These are phyloP conservation scores for Syrista parreyssii DNA, from an alignment of 2,888 invertebrate genomes.

Conservation along the genomic window DNA sequence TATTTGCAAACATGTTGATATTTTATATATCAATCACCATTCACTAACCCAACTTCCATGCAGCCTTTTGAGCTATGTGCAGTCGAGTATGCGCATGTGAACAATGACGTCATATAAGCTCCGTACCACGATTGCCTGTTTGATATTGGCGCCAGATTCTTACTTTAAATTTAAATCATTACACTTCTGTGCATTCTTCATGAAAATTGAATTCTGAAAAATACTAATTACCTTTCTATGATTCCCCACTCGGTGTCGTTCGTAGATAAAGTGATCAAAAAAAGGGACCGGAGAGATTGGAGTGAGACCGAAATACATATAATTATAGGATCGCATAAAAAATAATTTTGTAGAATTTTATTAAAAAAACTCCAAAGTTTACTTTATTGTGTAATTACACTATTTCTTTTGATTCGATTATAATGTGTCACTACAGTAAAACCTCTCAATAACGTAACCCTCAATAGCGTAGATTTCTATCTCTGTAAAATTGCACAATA, in stretches of 20 bases:
- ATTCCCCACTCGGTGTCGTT: neutral
- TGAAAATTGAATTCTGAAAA: neutral
- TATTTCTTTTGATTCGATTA: no score
- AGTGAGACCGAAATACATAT: no score
- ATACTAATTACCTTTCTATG: neutral
- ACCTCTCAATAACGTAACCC: no score
- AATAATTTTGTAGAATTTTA: no score
- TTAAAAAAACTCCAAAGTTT: no score
- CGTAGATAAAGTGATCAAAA: neutral
- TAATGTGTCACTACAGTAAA: no score
- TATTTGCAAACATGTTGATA: constrained; percentile 42
- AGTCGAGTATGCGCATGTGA: neutral
- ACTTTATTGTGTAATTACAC: no score
- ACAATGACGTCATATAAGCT: neutral
- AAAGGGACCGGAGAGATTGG: no score
- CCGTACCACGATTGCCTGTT: neutral
- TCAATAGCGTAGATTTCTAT: no score
- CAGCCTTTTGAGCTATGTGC: neutral
- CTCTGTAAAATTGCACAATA: no score
- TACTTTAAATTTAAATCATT: neutral
- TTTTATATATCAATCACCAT: constrained; percentile 6
- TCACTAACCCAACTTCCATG: neutral
- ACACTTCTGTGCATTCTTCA: neutral
- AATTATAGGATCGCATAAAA: no score
- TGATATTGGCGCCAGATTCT: neutral